Evolutionary conservation across 2,113 vertebrate genomes (phyloP), one percentile per base, ranked within the genome.

Genomic region (Ranitomeya imitator): DNA sequence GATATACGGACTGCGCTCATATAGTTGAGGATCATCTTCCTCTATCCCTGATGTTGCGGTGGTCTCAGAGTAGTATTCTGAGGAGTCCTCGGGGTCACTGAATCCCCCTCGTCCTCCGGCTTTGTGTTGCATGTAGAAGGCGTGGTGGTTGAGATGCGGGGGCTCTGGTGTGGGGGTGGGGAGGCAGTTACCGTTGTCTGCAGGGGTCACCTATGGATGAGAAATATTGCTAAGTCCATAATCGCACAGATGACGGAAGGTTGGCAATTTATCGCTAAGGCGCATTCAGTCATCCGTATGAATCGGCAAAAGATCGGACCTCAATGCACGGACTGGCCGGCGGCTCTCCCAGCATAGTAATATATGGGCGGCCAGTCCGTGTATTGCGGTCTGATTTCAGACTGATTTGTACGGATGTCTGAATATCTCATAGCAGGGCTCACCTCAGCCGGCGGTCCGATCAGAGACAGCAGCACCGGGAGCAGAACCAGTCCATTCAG

Each of bases 401-500:
- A 45, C 37, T 45, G 37, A 45, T 5, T 3, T 5, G 37, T 45
- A 45, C 37, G 37, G 37, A 45, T 45, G 37, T 45, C 37, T 45
- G 37, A 45, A 45, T 45, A 3, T 45, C 37, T 45, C 37, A 45
- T 45, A 45, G 37, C 9, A 9, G 80, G 82, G 31, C 13, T 81
- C 91, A 97, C 96, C 95, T 99, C 97, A 1, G 97, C 94, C 0
- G 98, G 97, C 37, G 98, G 98, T 8, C 98, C 98, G 0, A 97
- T 95, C 91, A 99, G 87, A 0, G 98, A 99, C 57, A 99, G 95
- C 83, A 99, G 93, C 83, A 99, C 98, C 0, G 98, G 98, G 83
- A 99, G 96, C 86, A 99, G 95, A 65, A 99, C 97, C 45, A 99
- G 93, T 23, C 98, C 98, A 0, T 99, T 99, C 83, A 99, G 96